phyloP scores from a whole-genome alignment of 30 jellyfish, hydroid and myxozoan genomes.

The Sanderia malayensis region DNA sequence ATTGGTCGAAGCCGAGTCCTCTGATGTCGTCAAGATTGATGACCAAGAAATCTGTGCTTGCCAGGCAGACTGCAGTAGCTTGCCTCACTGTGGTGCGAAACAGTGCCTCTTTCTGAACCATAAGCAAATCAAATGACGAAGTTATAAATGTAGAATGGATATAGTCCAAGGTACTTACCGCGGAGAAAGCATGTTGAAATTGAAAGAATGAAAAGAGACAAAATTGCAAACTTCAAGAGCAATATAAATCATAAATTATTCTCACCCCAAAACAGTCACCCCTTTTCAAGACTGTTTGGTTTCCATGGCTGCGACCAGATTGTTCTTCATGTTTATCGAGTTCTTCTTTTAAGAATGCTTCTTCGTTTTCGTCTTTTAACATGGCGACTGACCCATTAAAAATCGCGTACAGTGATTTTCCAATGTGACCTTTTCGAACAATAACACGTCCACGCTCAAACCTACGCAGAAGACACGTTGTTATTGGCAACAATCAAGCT shows the following conservation, averaged over 20 bases:
- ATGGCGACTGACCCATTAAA: constrained; percentile 61
- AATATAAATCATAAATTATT: too few relatives aligned
- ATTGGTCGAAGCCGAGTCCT: constrained; percentile 32
- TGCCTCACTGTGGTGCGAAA: constrained; percentile 47
- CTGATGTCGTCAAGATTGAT: constrained; percentile 40
- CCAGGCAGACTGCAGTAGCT: constrained; percentile 45
- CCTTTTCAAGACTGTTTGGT: constrained; percentile 25
- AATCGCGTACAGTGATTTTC: constrained; percentile 40
- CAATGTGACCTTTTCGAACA: constrained; percentile 64
- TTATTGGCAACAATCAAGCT: not conserved
- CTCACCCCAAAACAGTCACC: constrained; percentile 81
- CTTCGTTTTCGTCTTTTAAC: constrained; percentile 41
- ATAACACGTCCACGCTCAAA: constrained; percentile 67
- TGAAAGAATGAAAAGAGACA: too few relatives aligned
- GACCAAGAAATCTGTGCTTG: constrained; percentile 41
- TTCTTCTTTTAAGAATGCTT: constrained; percentile 13
- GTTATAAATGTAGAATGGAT: too few relatives aligned
- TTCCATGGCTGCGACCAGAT: not conserved
- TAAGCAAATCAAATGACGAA: not conserved
- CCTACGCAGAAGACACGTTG: constrained; percentile 18
- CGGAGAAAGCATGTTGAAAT: too few relatives aligned
- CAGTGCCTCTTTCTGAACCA: constrained; percentile 48
- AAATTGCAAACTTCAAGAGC: too few relatives aligned
- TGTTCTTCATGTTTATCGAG: not conserved
- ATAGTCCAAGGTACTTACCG: too few relatives aligned